Base-by-base conservation (phyloP, 2,888 invertebrate species). In the Tipula helvola region DNA sequence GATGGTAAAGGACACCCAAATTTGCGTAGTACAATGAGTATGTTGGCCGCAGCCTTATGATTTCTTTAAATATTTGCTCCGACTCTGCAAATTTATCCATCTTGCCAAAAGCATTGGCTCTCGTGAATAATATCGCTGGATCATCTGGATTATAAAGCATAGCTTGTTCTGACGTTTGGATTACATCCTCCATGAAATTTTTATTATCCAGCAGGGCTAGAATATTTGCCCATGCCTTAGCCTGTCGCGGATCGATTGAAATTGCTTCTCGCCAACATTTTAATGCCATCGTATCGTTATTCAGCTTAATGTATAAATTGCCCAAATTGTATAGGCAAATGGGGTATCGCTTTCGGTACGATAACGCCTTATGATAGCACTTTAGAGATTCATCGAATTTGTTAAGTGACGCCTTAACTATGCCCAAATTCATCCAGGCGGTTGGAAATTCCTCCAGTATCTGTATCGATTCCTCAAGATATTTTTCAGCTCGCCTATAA, bases 351-450 rank as follows among this genome's bases (percentile, higher is more conserved):
- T 93, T 93, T 71, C 98, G 93, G 90, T 96, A 94, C 44, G 92
- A 92, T 3, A 99, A 92, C 0, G 99, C 98, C 86, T 93, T 95
- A 89, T 93, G 92, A 90, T 98, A 99, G 89, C 97, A 96, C 18
- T 90, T 90, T 89, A 96, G 94, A 0, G 98, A 96, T 89, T 96
- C 95, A 2, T 93, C 90, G 88, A 94, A 94, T 87, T 95, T 94
- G 88, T 95, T 94, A 86, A 95, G 92, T 57, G 95, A 94, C 0
- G 97, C 95, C 88, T 97, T 93, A 42, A 98, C 96, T 89, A 99
- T 98, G 16, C 98, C 99, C 86, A 99, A 93, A 92, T 99, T 99
- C 98, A 99, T 99, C 98, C 98, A 99, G 0, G 98, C 99, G 0
- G 98, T 96, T 1, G 98, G 96, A 92, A 98, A 99, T 90, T 96